Base-by-base conservation (phyloP, 2,888 invertebrate genomes). In the Erannis defoliaria region DNA sequence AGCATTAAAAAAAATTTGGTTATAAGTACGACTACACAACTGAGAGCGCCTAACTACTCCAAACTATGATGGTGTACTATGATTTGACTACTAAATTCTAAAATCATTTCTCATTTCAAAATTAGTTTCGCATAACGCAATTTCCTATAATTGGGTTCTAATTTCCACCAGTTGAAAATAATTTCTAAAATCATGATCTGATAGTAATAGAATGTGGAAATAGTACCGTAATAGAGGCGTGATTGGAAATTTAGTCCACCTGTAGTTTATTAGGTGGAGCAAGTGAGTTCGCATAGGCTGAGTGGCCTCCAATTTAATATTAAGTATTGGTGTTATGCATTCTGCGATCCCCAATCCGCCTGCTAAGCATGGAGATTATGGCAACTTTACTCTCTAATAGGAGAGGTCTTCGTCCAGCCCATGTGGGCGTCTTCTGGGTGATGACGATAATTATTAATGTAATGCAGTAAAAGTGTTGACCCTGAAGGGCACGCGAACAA, bases 81-180 rank as follows among this genome's bases (percentile, higher is more conserved):
- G 66, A 72, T 73, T 67, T 64, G 51, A 67, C 46, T 66, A 67
- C 51, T 67, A 68, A 73, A 73, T 59, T 42, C 33, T 49, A 64
- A 66, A 46, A 59, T 29, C 55, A 42, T 58, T 58, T 65, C 69
- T 72, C 64, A 72, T 73, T 75, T 68, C 72, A 68, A 77, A 76
- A 74, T 74, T 70, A 67, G 71, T 74, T 68, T 67, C 67, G 65
- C 67, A 73, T 67, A 9, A 42, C 63, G 58, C 68, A 68, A 64
- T 71, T 73, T 67, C 60, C 53, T 64, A 58, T 57, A 67, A 73
- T 73, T 72, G 67, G 68, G 66, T 72, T 68, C 63, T 68, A 62
- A 74, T 73, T 61, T 63, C 69, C 68, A 59, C 62, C 18, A 26
- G 50, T 33, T 55, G 42, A 63, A 65, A 66, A 68, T 69, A 74